Conservation (phyloP, 2,797 vertebrate genomes). For the Lophius americanus region DNA sequence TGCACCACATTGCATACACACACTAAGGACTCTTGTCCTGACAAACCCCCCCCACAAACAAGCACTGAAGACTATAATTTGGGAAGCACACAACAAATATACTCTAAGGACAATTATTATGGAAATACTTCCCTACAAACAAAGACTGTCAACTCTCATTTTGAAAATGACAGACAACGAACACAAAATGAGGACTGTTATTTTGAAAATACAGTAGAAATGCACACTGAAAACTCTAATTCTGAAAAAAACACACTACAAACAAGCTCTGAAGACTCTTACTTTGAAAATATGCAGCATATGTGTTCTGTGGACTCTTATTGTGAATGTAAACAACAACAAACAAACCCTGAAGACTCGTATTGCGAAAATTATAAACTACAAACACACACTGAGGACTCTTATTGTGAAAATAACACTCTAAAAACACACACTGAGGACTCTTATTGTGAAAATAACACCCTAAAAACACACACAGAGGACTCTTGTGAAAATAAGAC, state of each 20-base stretch:
- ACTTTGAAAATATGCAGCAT: background rate
- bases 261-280: background rate
- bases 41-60: background rate
- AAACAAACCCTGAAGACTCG: background rate
- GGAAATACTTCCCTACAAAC: background rate
- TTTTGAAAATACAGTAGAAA: background rate
- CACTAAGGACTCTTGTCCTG: background rate
- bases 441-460: slow-evolving; percentile 7
- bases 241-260: too few species aligned
- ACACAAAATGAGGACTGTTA: background rate
- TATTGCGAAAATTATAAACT: background rate
- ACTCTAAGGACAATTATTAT: background rate
- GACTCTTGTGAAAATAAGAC: slow-evolving; percentile 1
- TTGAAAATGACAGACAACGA: too few species aligned
- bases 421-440: background rate
- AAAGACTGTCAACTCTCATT: background rate
- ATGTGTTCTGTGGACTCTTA: slow-evolving; percentile 4
- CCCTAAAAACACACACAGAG: background rate
- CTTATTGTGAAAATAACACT: background rate
- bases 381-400: background rate
- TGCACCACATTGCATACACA: background rate
- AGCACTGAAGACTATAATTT: background rate
- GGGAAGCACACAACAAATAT: slow-evolving; percentile 3
- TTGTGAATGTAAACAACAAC: too few species aligned
- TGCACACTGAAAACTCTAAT: background rate